Base-by-base conservation (phyloP, 1,140 invertebrate species). In the Caenorhabditis tropicalis region DNA sequence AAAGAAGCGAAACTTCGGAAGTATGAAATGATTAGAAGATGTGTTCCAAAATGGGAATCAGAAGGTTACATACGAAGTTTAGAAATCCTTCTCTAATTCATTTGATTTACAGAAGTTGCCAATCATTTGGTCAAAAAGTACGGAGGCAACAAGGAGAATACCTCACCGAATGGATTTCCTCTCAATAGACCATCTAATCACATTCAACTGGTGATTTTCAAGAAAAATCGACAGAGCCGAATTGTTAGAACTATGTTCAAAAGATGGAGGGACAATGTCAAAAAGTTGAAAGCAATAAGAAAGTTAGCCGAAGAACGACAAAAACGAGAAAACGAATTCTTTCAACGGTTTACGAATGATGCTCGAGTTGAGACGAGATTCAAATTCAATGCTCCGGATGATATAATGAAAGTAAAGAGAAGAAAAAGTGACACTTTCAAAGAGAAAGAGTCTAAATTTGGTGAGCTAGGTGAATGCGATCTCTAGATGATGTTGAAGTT, bases 321-420 rank as follows among this genome's bases (percentile, higher is more conserved):
- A 21, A 74, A 43, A 43, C 36, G 36, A 46, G 65, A 74, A 15
- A 21, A 74, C 6, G 33, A 43, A 24, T 74, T 74, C n/a, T 43
- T 19, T 27, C 4, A 21, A 15, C 27, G 65, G 10, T 74, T 74
- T 15, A 10, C 43, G 10, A 24, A 74, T 24, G 7, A n/a, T 43
- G 36, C 65, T 0, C 19, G 12, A n/a, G 43, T 74, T 12, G 65
- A 74, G n/a, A 43, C 65, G 10, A n/a, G 65, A 43, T 74, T 46
- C 65, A 74, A 74, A 21, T 74, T 74, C 10, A n/a, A 74, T 24
- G 65, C 65, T 74, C 65, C 65, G 10, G 36, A 74, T 24, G 65
- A 74, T 12, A 24, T 29, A 36, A 74, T 46, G 65, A 74, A 27
- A n/a, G 24, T 10, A 43, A 21, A 74, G 3, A 21, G 33, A 31